A percentile compares a stretch with the other conserved stretches of the same genome.
phyloP scores from a whole-genome alignment of 2,888 invertebrate genomes.

The Microdon myrmicae region DNA sequence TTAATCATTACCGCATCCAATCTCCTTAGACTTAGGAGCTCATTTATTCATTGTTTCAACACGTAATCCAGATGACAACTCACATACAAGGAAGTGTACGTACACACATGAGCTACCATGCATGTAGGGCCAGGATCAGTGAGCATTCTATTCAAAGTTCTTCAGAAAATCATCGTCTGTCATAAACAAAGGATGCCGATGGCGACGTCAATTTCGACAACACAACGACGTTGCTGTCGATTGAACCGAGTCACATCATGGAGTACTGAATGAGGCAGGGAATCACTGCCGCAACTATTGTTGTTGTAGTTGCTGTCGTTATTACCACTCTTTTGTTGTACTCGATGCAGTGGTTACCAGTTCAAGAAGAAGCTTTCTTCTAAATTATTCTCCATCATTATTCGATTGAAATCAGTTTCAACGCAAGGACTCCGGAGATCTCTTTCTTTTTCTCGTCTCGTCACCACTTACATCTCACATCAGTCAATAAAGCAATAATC shows the following conservation, averaged over 20 bases:
- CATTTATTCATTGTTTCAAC: slow-evolving; percentile 51
- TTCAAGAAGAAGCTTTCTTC: slow-evolving; percentile 31
- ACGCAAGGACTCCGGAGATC: slow-evolving; percentile 16
- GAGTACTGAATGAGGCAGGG: too few species aligned
- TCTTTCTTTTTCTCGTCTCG: background rate
- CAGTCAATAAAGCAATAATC: slow-evolving; percentile 54
- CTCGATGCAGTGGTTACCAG: too few species aligned
- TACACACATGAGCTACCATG: too few species aligned
- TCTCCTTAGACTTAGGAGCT: slow-evolving; percentile 18
- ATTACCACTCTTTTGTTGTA: too few species aligned
- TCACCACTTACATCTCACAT: slow-evolving; percentile 23
- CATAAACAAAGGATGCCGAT: slow-evolving; percentile 43
- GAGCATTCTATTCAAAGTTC: slow-evolving; percentile 45
- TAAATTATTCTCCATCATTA: slow-evolving; percentile 52
- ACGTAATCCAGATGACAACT: slow-evolving; percentile 16
- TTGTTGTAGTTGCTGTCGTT: too few species aligned
- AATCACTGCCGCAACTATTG: too few species aligned
- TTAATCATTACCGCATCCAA: slow-evolving; percentile 38
- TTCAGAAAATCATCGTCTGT: slow-evolving; percentile 46
- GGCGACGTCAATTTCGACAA: background rate
- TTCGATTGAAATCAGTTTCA: slow-evolving; percentile 50
- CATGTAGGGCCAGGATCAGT: too few species aligned
- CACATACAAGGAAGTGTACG: background rate
- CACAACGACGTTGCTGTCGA: slow-evolving; percentile 3
- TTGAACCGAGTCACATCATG: background rate